phyloP scores from a whole-genome alignment of 1,140 invertebrate species.

The Varroa destructor region DNA sequence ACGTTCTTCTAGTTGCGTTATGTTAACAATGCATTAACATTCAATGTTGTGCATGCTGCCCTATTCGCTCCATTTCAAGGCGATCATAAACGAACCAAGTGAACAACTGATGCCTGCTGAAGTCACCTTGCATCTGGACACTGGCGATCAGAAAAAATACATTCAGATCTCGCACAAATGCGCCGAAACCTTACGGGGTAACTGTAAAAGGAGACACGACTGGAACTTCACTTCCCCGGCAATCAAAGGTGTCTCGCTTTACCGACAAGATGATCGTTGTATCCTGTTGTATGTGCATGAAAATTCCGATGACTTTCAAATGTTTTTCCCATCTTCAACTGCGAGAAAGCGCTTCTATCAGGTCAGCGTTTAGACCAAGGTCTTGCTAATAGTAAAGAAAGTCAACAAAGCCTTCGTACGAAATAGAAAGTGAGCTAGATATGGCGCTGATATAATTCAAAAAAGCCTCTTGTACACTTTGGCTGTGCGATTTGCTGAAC shows the following conservation, averaged over 20 bases:
- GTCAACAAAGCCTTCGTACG: no score
- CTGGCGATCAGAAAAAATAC: constrained; percentile 62
- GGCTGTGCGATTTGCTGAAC: no score
- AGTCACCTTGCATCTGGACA: constrained; percentile 81
- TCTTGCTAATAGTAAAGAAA: no score
- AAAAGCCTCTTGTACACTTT: no score
- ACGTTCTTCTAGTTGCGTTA: no score
- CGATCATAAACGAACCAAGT: constrained; percentile 77
- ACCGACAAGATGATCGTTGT: constrained; percentile 87
- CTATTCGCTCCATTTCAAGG: constrained; percentile 44
- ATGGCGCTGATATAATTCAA: no score
- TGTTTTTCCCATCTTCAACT: constrained; percentile 78
- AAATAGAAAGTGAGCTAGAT: no score
- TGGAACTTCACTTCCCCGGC: constrained; percentile 82
- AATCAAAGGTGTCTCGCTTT: constrained; percentile 82
- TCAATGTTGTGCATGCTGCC: no score
- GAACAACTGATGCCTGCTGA: constrained; percentile 87
- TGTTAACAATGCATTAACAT: no score
- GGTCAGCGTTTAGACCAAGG: constrained; percentile 29
- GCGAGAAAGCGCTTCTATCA: constrained; percentile 68
- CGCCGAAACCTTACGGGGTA: constrained; percentile 55
- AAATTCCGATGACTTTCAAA: constrained; percentile 97
- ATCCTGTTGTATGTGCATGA: constrained; percentile 94
- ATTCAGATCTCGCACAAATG: constrained; percentile 74
- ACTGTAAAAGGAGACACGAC: constrained; percentile 51